Conservation (phyloP, 64 coral and sea anemone genomes). For the Actinia tenebrosa region DNA sequence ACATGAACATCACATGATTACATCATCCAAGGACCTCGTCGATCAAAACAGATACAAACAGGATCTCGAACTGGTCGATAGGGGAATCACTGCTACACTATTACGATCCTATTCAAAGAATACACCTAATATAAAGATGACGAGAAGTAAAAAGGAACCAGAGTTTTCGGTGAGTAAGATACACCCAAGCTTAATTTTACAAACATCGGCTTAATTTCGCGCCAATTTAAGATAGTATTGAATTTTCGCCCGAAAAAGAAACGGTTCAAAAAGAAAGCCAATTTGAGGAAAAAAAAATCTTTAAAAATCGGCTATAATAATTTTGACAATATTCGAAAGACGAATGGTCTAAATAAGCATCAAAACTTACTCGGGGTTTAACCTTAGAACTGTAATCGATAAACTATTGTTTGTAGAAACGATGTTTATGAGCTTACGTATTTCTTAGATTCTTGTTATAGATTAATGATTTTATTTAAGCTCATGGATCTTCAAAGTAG, state of each 20-base stretch:
- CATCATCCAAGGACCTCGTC: background rate
- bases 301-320: background rate
- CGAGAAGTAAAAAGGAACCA: background rate
- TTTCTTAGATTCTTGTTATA: too few relatives aligned
- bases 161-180: background rate
- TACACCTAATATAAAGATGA: background rate
- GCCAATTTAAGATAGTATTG: background rate
- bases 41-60: background rate
- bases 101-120: background rate
- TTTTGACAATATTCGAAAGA: background rate
- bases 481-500: background rate
- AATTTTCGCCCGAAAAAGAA: too few relatives aligned
- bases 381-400: too few relatives aligned
- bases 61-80: background rate
- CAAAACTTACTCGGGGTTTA: background rate
- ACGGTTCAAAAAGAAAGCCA: background rate
- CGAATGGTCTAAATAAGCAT: background rate
- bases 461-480: too few relatives aligned
- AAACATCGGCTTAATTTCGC: background rate
- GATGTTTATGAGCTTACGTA: too few relatives aligned
- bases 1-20: slow-evolving; percentile 4
- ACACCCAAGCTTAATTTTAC: background rate
- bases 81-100: background rate
- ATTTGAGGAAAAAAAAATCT: too few relatives aligned
- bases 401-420: background rate